Base-by-base conservation (phyloP, 2,113 vertebrate species). In the Marmota flaviventris region DNA sequence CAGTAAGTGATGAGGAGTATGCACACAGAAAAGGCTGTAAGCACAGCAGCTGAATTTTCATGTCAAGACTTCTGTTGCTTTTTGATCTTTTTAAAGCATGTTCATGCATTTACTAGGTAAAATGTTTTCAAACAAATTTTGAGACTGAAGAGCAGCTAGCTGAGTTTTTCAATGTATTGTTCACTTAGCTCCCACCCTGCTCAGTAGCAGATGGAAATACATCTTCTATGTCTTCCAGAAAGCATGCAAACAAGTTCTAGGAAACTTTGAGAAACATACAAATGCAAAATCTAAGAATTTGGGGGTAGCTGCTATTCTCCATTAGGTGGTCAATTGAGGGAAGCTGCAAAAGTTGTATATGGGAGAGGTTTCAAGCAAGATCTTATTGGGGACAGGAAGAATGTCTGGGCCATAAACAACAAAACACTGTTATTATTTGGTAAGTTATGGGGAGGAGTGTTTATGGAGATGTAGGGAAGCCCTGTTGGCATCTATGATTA, bases 1-100 rank as follows among this genome's bases (percentile, higher is more conserved):
- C 42, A 32, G n/a, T 37, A 72, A 69, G 56, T 39, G 27, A 65
- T 53, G 39, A 72, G 53, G 42, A 85, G 2, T 5, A 37, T 34
- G 42, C 45, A 63, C 24, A 81, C 13, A 34, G 4, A 88, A 72
- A 81, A 92, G 48, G 39, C 75, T 87, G 10, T 18, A 56, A 39
- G 56, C 37, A 73, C 6, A 79, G 11, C 27, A 51, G 51, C 29
- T 72, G 42, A 86, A 27, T 53, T 89, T 94, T 81, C 65, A 61
- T 92, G 27, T 81, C 87, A 78, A 82, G 63, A 8, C 11, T 42
- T 73, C 81, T 34, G 37, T 10, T 78, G 20, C 12, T 51, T 51
- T 25, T 88, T 94, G 48, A 61, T 53, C 82, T 85, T 97, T 34
- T 93, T 39, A 2, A 85, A 95, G 73, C 22, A 34, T 73, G 27